These are phyloP conservation scores for Panopea generosa DNA, from an alignment of 2,888 invertebrate genomes.

Conservation along the genomic window DNA sequence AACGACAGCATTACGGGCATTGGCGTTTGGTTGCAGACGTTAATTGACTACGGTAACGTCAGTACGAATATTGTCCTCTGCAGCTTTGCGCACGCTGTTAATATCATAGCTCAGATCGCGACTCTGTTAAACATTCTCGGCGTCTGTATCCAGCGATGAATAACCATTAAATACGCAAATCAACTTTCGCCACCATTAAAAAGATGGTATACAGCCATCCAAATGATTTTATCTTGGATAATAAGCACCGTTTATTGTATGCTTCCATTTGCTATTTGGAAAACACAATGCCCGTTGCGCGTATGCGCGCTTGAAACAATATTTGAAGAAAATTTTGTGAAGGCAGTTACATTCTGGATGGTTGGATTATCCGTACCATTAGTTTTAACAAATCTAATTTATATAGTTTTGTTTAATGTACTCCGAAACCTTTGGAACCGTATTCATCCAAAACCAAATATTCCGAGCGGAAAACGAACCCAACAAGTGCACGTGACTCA, in stretches of 20 bases:
- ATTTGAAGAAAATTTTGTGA: neutral
- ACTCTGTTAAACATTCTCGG: conserved; percentile 7
- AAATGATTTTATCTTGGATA: neutral
- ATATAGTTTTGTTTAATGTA: neutral
- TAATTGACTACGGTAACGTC: neutral
- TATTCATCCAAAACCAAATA: neutral
- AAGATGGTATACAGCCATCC: neutral
- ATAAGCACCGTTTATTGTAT: neutral
- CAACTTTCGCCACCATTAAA: too few species aligned
- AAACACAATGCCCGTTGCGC: neutral
- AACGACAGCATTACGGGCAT: conserved; percentile 1
- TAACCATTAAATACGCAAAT: neutral
- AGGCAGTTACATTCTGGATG: neutral
- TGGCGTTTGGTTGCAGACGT: neutral
- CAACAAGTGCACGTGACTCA: too few species aligned
- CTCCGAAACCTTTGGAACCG: neutral
- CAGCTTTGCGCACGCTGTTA: conserved; percentile 1
- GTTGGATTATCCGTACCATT: neutral
- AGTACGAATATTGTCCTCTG: neutral
- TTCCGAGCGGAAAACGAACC: too few species aligned
- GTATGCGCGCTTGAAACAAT: conserved; percentile 4
- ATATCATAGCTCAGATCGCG: conserved; percentile 12
- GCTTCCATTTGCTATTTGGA: neutral
- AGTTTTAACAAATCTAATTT: neutral
- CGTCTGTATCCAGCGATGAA: neutral